phyloP scores from a whole-genome alignment of 2,888 invertebrate species.

The Campopleginae sp. region DNA sequence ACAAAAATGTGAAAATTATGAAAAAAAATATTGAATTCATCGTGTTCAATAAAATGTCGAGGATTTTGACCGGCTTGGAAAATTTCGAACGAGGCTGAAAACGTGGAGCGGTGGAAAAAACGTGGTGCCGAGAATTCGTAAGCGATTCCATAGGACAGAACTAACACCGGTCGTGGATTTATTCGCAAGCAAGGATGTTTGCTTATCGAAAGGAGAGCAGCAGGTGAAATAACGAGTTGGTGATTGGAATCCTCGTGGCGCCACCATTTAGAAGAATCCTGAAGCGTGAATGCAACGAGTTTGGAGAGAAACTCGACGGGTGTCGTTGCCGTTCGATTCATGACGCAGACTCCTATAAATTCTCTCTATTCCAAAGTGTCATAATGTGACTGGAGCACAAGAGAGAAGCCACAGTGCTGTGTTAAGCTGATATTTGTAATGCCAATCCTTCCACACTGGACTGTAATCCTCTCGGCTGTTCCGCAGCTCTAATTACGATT shows the following conservation, averaged over 20 bases:
- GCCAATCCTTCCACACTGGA: constrained; percentile 24
- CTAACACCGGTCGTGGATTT: not conserved
- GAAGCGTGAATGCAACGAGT: not conserved
- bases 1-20: not conserved
- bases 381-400: constrained; percentile 43
- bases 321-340: constrained; percentile 43
- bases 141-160: not conserved
- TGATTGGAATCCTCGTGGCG: constrained; percentile 8
- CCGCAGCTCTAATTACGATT: constrained; percentile 63
- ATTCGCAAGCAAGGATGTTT: not conserved
- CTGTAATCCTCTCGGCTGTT: constrained; percentile 35
- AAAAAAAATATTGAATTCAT: too few species aligned
- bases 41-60: too few species aligned
- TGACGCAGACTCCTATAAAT: constrained; percentile 61
- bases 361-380: constrained; percentile 31
- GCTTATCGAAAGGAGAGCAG: not conserved
- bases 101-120: not conserved
- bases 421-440: constrained; percentile 60
- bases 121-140: not conserved
- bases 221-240: not conserved
- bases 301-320: not conserved
- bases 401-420: constrained; percentile 34
- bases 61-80: not conserved
- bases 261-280: not conserved
- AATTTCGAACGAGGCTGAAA: not conserved